Evolutionary conservation across 2,888 invertebrate species (phyloP).

Genomic region (Meta bourneti): DNA sequence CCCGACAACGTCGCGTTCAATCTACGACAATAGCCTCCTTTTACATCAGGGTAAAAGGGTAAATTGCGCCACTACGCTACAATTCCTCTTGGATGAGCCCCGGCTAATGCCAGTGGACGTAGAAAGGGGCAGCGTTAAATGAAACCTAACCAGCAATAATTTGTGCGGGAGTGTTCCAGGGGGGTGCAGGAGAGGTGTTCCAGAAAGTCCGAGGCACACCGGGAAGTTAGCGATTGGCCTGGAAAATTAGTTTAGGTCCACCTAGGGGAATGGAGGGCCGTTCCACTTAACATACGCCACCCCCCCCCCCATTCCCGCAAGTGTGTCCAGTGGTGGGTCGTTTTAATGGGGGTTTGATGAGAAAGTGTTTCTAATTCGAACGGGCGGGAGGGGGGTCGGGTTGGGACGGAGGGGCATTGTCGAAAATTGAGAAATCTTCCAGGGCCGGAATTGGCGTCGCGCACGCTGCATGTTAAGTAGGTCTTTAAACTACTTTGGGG

Average conservation of each 20-base stretch:
- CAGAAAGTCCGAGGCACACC: too few species aligned
- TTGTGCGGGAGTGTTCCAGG: background rate
- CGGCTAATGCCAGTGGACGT: background rate
- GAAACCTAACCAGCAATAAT: slow-evolving; percentile 3
- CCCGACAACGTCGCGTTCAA: too few species aligned
- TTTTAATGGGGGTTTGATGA: slow-evolving; percentile 1
- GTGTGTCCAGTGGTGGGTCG: background rate
- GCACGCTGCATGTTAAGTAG: background rate
- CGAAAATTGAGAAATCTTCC: background rate
- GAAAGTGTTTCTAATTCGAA: background rate
- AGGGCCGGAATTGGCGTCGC: background rate
- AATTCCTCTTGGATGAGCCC: background rate
- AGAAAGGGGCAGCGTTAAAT: background rate
- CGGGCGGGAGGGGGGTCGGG: background rate
- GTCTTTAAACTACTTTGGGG: background rate
- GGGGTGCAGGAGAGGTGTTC: too few species aligned
- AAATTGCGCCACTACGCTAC: background rate
- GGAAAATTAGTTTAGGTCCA: slow-evolving; percentile 3
- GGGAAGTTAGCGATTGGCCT: background rate
- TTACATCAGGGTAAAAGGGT: background rate
- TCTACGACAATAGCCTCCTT: too few species aligned
- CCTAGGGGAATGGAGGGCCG: background rate
- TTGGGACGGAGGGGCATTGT: background rate
- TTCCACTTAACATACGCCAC: background rate
- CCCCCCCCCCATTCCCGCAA: background rate